Percentiles rank a stretch among this genome's conserved stretches.
These are phyloP conservation scores for Agrotis ipsilon DNA, from an alignment of 2,888 invertebrate genomes.

Conservation along the genomic window DNA sequence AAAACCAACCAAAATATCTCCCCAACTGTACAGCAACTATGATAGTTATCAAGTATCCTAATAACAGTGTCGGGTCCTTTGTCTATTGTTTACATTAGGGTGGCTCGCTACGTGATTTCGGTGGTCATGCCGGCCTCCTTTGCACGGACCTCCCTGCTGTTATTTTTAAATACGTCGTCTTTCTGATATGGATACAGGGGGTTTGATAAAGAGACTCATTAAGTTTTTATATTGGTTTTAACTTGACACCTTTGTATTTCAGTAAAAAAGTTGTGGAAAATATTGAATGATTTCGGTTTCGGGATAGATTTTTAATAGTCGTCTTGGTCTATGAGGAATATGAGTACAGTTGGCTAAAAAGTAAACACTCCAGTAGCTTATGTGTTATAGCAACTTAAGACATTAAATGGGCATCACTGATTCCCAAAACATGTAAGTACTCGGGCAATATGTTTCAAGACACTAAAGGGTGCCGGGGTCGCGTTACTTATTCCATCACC, in stretches of 20 bases:
- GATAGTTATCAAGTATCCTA: slow-evolving; percentile 84
- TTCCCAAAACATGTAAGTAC: no score
- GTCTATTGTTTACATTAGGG: slow-evolving; percentile 91
- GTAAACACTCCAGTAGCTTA: no score
- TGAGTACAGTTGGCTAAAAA: no score
- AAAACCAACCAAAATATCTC: not conserved
- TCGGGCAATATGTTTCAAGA: no score
- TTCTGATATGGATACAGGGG: slow-evolving; percentile 77
- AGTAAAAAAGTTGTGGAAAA: no score
- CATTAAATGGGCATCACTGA: no score
- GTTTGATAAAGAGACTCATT: slow-evolving; percentile 58
- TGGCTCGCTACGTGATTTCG: slow-evolving; percentile 86
- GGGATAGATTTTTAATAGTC: no score
- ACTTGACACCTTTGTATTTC: not conserved
- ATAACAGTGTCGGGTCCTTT: slow-evolving; percentile 86
- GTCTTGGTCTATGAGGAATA: no score
- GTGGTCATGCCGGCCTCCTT: slow-evolving; percentile 88
- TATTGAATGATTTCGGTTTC: no score
- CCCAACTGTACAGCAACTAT: slow-evolving; percentile 61
- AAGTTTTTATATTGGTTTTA: not conserved
- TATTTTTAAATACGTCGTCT: slow-evolving; percentile 85
- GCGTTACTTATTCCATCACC: no score
- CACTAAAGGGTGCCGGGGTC: no score
- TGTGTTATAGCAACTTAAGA: no score
- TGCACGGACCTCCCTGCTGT: slow-evolving; percentile 88